These are phyloP conservation scores for Agapornis canus DNA, from an alignment of 2,797 vertebrate species.

Conservation along the genomic window DNA sequence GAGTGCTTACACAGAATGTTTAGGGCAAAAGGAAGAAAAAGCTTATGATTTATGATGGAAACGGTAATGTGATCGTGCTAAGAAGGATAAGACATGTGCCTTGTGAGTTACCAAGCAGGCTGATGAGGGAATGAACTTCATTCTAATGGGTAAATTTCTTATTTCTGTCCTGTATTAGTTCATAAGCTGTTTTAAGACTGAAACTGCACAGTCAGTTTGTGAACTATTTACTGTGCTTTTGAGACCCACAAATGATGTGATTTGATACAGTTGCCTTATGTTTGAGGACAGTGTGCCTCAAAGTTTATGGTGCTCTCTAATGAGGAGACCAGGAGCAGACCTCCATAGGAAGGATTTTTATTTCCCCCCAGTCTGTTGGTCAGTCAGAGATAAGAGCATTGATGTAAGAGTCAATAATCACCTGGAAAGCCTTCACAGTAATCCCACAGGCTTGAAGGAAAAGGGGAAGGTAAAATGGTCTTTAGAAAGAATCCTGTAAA, in stretches of 20 bases:
- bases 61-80: neutral
- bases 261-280: neutral
- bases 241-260: neutral
- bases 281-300: neutral
- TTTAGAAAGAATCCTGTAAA: neutral
- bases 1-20: neutral
- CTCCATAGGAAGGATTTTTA: neutral
- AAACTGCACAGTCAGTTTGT: neutral
- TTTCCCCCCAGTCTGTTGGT: neutral
- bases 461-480: neutral
- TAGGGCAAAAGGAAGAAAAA: neutral
- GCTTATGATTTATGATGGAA: neutral
- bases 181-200: neutral
- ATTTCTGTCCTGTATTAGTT: neutral
- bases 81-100: neutral
- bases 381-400: neutral
- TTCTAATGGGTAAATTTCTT: neutral
- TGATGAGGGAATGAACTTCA: neutral
- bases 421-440: neutral
- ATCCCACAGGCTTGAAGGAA: neutral
- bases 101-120: neutral
- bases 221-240: neutral
- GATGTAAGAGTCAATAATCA: neutral
- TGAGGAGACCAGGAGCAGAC: neutral
- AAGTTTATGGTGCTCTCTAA: neutral